Evolutionary conservation across 2,113 vertebrate genomes (phyloP).

Genomic region (Rhabdomys dilectus): DNA sequence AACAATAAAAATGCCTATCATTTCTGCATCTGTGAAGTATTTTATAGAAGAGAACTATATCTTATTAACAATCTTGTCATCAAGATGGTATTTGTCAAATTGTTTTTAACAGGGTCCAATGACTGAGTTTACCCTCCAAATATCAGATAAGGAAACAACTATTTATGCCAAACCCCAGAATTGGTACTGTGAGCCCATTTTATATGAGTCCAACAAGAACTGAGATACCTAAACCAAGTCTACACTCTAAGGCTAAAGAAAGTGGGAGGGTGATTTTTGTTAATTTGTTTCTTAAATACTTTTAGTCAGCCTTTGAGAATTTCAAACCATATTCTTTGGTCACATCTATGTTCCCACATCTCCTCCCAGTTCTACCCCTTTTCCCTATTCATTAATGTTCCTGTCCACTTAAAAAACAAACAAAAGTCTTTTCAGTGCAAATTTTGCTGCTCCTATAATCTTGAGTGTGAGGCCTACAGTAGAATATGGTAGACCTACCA

Average conservation of each 20-base stretch:
- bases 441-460: background rate
- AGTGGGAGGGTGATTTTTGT: background rate
- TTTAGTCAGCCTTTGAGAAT: background rate
- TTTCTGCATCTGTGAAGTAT: conserved; percentile 42
- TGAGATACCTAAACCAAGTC: conserved; percentile 18
- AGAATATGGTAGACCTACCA: background rate
- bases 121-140: conserved; percentile 4
- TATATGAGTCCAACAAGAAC: conserved; percentile 19
- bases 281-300: background rate
- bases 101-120: conserved; percentile 64
- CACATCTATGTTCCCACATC: too few species aligned
- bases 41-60: background rate
- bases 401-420: background rate
- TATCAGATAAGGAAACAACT: conserved; percentile 51
- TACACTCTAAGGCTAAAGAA: background rate
- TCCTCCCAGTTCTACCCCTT: background rate
- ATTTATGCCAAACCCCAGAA: conserved; percentile 33
- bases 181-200: conserved; percentile 1
- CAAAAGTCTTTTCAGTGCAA: background rate
- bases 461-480: too few species aligned
- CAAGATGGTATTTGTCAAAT: conserved; percentile 25
- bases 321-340: background rate
- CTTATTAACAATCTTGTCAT: conserved; percentile 64
- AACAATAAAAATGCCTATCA: background rate
- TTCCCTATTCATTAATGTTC: background rate